Evolutionary conservation across 35 echinoderm and acorn worm species (phyloP), one percentile per base, ranked within the genome.

Genomic region (Holothuria glaberrima): DNA sequence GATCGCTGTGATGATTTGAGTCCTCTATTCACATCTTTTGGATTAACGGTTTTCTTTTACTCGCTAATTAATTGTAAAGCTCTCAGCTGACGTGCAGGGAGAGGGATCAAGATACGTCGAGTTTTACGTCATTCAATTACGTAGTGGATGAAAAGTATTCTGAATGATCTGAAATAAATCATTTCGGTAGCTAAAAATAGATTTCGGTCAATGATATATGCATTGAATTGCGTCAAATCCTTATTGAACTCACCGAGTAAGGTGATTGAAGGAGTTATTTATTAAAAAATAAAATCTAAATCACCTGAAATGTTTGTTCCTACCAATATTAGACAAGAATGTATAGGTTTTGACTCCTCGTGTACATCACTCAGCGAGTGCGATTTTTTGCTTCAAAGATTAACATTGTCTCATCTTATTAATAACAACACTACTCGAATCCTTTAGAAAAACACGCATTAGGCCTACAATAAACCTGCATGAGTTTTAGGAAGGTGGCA

Each of bases 31-130:
- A 54, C 16, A 54, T 54, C 50, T 54, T 54, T 54, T 54, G 50
- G 50, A 54, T 54, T 5, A 9, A 9, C 16, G 50, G 50, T 54
- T 5, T 54, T 54, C 5, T 84, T 59, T 84, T 84, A 84, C 56
- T 58, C 28, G 22, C 28, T 84, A 84, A 84, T 84, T 84, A 84
- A 84, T 84, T 84, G 80, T 30, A 84, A 48, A 63, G 56, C 50
- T 17, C 16, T 54, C 50, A 28, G 27, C 32, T 22, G 32, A 2
- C 52, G 30, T 56, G 4, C 19, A 41, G 24, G 35, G 50, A 78
- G 50, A 78, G 13, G 74, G 74, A 52, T 78, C 38, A 78, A 33
- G 9, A 3, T 78, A 54, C 66, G 22, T 20, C 31, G 66, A 18
- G 66, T 17, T 69, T 69, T 69, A 33, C 66, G 66, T 69, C 66